phyloP scores from a whole-genome alignment of 2,797 vertebrate species.

The Anomalospiza imberbis region DNA sequence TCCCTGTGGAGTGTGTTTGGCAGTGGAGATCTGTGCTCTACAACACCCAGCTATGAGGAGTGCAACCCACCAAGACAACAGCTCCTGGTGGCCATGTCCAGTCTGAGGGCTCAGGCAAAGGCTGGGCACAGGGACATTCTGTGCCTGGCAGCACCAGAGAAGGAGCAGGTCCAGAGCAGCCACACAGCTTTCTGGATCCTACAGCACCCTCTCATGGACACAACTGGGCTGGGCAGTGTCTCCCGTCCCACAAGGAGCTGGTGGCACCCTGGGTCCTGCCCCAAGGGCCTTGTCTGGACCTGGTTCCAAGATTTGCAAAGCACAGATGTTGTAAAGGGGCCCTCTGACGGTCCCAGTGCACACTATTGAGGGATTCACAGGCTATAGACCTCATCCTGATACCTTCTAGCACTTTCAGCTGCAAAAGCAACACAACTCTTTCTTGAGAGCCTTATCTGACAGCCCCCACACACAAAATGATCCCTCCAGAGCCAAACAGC shows the following conservation, averaged over 20 bases:
- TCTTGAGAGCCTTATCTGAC: not conserved
- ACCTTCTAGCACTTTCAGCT: not conserved
- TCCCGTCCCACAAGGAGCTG: not conserved
- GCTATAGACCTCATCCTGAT: not conserved
- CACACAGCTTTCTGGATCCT: not conserved
- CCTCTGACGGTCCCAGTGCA: rapidly evolving
- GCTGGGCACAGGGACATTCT: not conserved
- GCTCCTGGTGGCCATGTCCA: not conserved
- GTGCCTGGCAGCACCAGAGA: not conserved
- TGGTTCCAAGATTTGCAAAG: not conserved
- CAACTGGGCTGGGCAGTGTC: not conserved
- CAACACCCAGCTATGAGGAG: not conserved
- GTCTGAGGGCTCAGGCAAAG: not conserved
- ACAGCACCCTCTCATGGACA: conserved; percentile 59
- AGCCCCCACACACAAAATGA: rapidly evolving
- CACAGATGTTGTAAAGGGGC: not conserved
- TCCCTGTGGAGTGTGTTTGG: not conserved
- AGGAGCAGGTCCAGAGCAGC: not conserved
- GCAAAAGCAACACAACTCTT: not conserved
- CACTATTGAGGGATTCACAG: rapidly evolving
- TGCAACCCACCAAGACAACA: not conserved
- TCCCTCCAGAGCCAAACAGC: rapidly evolving
- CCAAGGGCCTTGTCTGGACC: not conserved
- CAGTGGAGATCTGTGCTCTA: not conserved
- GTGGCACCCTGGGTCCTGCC: not conserved